These are phyloP conservation scores for Propithecus perrieri DNA, from an alignment of 2,797 vertebrate species.

Conservation along the genomic window DNA sequence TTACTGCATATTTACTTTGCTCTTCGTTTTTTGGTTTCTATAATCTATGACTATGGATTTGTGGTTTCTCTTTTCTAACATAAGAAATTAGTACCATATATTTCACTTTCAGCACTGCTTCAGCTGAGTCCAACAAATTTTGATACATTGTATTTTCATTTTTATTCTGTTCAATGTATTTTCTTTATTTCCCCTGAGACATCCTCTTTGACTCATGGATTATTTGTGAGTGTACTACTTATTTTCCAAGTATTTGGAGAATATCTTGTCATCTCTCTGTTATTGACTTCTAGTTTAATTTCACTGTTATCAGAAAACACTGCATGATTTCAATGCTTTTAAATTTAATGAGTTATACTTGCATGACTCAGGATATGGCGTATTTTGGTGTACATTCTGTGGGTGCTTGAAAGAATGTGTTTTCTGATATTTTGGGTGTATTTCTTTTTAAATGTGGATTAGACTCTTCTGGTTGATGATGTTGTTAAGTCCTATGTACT, in stretches of 20 bases:
- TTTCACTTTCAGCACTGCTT: not conserved
- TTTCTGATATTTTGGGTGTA: not conserved
- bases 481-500: not conserved
- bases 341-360: not conserved
- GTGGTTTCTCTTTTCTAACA: not conserved
- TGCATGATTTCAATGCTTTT: not conserved
- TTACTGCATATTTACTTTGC: not conserved
- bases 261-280: not conserved
- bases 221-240: not conserved
- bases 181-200: not conserved
- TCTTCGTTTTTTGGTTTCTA: not conserved
- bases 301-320: not conserved
- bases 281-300: not conserved
- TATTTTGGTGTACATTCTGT: not conserved
- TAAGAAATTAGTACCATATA: not conserved
- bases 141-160: not conserved
- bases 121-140: not conserved
- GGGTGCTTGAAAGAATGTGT: not conserved
- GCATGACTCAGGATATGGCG: not conserved
- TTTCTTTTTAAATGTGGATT: not conserved
- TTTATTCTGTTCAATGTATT: not conserved
- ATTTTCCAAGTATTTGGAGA: not conserved
- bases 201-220: not conserved
- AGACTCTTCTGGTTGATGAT: not conserved
- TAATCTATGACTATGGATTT: not conserved